Base-by-base conservation (phyloP, 2,888 invertebrate genomes). In the Panopea generosa region DNA sequence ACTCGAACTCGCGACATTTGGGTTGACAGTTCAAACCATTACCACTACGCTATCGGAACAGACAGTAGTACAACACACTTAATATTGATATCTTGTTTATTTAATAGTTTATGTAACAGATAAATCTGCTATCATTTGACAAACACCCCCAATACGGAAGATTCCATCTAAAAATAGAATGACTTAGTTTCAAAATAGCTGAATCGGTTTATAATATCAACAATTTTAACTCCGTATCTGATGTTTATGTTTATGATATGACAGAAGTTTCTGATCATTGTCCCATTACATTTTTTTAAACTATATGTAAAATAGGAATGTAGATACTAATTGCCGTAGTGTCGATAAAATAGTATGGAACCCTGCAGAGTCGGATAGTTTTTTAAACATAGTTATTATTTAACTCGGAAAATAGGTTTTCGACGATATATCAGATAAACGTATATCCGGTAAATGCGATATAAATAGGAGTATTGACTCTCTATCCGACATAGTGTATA, bases 241-340 rank as follows among this genome's bases (percentile, higher is more conserved):
- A 62, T 16, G 20, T 62, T 29, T 27, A 22, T 27, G 40, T 62
- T 14, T 62, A 9, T n/a, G 61, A 62, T 20, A 16, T 50, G 38
- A 50, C 6, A 7, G 61, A 62, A 50, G 49, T 49, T 29, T 62
- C 61, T 11, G 61, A 62, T 24, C 61, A 62, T 62, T 62, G 50
- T 50, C 27, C 61, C 18, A 38, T 62, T 45, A 45, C 45, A 45
- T 45, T 45, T 45, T 45, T n/a, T 45, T 45, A 45, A 45, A 45
- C 16, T 45, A 45, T 45, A 16, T 45, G 45, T 45, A 6, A 45
- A 45, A n/a, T 45, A 16, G 16, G 16, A 45, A 45, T 45, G 45
- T 4, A 45, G 7, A 45, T 18, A 45, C 6, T 45, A 45, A 45
- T 45, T n/a, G 45, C 38, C 22, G 27, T 57, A 40, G 18, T 40